Evolutionary conservation across 1,140 invertebrate species (phyloP).

Genomic region (Magallana ariakensis): DNA sequence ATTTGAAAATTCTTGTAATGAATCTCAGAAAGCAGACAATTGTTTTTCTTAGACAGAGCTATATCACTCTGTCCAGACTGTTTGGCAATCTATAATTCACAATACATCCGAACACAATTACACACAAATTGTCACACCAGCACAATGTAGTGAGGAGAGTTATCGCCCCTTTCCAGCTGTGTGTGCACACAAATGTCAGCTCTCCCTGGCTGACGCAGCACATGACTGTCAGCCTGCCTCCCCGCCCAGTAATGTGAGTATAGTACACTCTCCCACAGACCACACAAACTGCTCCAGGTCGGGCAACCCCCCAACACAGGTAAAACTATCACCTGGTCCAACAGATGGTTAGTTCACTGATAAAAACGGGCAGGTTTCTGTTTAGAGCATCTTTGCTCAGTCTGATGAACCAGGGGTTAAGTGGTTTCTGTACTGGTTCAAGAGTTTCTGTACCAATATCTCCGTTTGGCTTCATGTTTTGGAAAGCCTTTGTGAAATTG

Average conservation of each 20-base stretch:
- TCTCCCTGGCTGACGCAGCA: neutral
- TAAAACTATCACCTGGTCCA: constrained; percentile 16
- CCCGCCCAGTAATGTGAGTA: constrained; percentile 28
- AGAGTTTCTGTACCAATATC: too few species aligned
- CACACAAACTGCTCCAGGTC: constrained; percentile 1
- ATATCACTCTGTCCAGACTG: neutral
- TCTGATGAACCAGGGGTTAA: neutral
- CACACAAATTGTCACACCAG: neutral
- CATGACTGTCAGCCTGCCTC: constrained; percentile 20
- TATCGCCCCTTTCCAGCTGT: constrained; percentile 26
- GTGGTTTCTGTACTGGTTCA: too few species aligned
- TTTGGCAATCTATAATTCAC: neutral
- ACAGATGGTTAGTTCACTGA: neutral
- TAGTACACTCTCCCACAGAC: neutral
- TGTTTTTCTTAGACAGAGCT: too few species aligned
- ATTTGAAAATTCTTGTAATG: too few species aligned
- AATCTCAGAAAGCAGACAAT: too few species aligned
- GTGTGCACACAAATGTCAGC: neutral
- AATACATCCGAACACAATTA: neutral
- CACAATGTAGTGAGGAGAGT: neutral
- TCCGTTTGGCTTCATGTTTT: too few species aligned
- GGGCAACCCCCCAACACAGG: neutral
- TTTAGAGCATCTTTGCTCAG: neutral
- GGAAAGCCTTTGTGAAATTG: too few species aligned
- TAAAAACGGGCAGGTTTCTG: constrained; percentile 1